Base-by-base conservation (phyloP, 2,113 vertebrate species). In the Myrmecobius fasciatus region DNA sequence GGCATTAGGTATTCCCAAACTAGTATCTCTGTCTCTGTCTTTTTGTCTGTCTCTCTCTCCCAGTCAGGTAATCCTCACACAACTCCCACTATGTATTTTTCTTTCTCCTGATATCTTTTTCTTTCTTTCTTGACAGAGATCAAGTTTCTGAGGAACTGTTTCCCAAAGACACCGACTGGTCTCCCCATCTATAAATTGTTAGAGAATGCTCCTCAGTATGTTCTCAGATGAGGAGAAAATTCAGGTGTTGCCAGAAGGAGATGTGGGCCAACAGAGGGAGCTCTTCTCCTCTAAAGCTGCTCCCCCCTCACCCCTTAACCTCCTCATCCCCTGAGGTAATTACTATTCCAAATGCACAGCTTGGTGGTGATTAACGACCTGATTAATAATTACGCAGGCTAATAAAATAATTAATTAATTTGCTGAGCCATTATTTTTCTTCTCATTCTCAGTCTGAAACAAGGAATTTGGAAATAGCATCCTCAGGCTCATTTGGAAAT, bases 341-440 rank as follows among this genome's bases (percentile, higher is more conserved):
- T 97, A 95, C 93, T 97, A 97, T 97, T 96, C 97, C 96, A 95
- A 93, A 96, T 53, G 92, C 94, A 94, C 97, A 97, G 97, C 96
- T 95, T 92, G 97, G 95, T 92, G 96, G 95, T 97, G 97, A 98
- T 97, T 97, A 97, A 98, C 96, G 95, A 60, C 96, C 96, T 98
- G 97, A 97, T 98, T 98, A 97, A 98, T 97, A 97, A 98, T 98
- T 98, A 97, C 97, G 97, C 96, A 97, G 97, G 97, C 95, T 98
- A 98, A 98, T 98, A 98, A 98, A 98, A 98, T 98, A 97, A 98
- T 98, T 98, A 98, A 98, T 98, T 98, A 98, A 98, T 97, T 97
- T 97, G 94, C 96, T 96, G 97, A 98, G 96, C 93, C 96, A 97
- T 98, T 97, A 97, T 96, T 97, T 97, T 97, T 97, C 97, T 96